Base-by-base conservation (phyloP, 2,113 vertebrate genomes). In the Trichomycterus rosablanca region DNA sequence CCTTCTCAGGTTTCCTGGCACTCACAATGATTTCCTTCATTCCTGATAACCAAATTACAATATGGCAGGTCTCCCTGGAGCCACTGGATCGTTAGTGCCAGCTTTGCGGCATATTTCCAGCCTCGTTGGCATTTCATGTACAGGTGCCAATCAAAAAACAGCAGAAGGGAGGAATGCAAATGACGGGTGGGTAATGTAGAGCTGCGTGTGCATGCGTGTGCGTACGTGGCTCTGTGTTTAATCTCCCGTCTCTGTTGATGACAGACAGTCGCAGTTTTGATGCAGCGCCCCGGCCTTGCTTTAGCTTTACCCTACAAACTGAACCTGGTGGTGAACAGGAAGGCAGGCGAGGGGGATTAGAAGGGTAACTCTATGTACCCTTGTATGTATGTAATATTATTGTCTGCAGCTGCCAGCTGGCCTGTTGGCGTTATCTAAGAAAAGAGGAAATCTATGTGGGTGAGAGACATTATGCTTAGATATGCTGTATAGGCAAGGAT, bases 31-130 rank as follows among this genome's bases (percentile, higher is more conserved):
- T 95, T 97, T 93, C 93, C 93, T 97, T 98, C 94, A 97, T 97
- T 93, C 95, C 95, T 97, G 96, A 98, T 97, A 97, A 95, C 96
- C 93, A 97, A 97, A 97, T 98, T 97, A 98, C 95, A 98, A 97
- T 96, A 94, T 97, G 96, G 96, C 96, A 98, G 95, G 89, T 92
- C 92, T 96, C 95, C 93, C 94, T 80, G 82, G 92, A 93, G 93
- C 92, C 88, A 87, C 19, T 68, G 62, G 92, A 94, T 97, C 94
- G 94, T 98, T 98, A 98, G 93, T 93, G 92, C 88, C 89, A 91
- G 92, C 96, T 97, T 59, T 93, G 92, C 91, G 96, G 95, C 93
- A 94, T 93, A 94, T 93, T 96, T 97, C 93, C 92, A 97, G 96
- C 92, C 93, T 92, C 93, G 94, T 88, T 92, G 96, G 92, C 93